These are phyloP conservation scores for Popillia japonica DNA, from an alignment of 1,140 invertebrate genomes.

Conservation along the genomic window DNA sequence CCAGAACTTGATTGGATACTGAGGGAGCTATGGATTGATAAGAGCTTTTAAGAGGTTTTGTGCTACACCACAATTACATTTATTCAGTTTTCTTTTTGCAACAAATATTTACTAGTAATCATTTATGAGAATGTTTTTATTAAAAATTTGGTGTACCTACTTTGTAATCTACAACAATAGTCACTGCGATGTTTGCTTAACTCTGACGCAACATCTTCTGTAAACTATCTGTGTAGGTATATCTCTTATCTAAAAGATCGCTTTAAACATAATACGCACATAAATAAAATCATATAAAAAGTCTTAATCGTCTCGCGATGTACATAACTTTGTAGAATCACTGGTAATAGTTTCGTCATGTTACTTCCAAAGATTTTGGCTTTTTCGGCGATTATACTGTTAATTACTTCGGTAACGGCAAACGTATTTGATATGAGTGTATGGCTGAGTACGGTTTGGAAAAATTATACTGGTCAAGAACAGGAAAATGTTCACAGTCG, in stretches of 20 bases:
- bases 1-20: too few relatives aligned
- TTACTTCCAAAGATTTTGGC: not conserved
- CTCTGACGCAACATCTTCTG: not conserved
- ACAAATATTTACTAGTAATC: too few relatives aligned
- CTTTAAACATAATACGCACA: not conserved
- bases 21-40: too few relatives aligned
- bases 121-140: too few relatives aligned
- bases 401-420: not conserved
- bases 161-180: too few relatives aligned
- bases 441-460: not conserved
- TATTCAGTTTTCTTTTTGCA: too few relatives aligned
- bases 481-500: not conserved
- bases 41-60: too few relatives aligned
- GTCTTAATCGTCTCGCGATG: too few relatives aligned
- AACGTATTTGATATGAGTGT: not conserved
- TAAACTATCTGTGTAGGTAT: not conserved
- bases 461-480: not conserved
- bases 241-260: conserved; percentile 17
- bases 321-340: not conserved
- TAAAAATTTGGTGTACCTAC: too few relatives aligned
- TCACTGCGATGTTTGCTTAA: not conserved
- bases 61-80: too few relatives aligned
- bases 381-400: not conserved
- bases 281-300: not conserved
- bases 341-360: not conserved